Evolutionary conservation across 2,888 invertebrate species (phyloP), one percentile per base, ranked within the genome.

Genomic region (Lacanobia wlatinum): DNA sequence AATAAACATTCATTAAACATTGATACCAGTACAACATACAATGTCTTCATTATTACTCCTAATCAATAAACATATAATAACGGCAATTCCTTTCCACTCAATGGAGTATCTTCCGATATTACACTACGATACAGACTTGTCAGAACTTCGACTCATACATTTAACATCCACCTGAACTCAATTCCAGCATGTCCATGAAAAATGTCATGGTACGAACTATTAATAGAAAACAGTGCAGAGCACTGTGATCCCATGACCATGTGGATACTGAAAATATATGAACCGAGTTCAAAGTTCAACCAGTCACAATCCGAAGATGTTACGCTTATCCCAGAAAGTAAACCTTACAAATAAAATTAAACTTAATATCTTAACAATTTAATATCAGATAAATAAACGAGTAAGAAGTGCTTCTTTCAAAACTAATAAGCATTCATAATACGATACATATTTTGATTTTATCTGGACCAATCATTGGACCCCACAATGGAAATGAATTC

Each of bases 31-130:
- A 90, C 89, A 88, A 90, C 88, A 89, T 86, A 86, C 88, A 90
- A 87, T 92, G 91, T 91, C 91, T 92, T 91, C 88, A 86, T 88
- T 81, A 85, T 82, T 86, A 84, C 78, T 83, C 34, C 76, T 85
- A 86, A 75, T 73, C 18, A 80, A 75, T 80, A 73, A 83, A 81
- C 62, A 67, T 74, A 70, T 68, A 70, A 62, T 67, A 72, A 73
- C 62, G 64, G 28, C 66, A 78, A 76, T 71, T 68, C 63, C 50
- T 74, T 78, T 62, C 23, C 46, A 53, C 59, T 43, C 61, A 63
- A 28, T 61, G 23, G 74, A 71, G 60, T 76, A 66, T 58, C 71
- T 70, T 78, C 67, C 73, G 69, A 78, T 78, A 71, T 79, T 50
- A 48, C 34, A 63, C 43, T 40, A 61, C 28, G 53, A 12, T 43